A percentile compares a stretch with the other conserved stretches of the same genome.
Evolutionary conservation across 2,888 invertebrate genomes (phyloP).

Genomic region (Desoria tigrina): DNA sequence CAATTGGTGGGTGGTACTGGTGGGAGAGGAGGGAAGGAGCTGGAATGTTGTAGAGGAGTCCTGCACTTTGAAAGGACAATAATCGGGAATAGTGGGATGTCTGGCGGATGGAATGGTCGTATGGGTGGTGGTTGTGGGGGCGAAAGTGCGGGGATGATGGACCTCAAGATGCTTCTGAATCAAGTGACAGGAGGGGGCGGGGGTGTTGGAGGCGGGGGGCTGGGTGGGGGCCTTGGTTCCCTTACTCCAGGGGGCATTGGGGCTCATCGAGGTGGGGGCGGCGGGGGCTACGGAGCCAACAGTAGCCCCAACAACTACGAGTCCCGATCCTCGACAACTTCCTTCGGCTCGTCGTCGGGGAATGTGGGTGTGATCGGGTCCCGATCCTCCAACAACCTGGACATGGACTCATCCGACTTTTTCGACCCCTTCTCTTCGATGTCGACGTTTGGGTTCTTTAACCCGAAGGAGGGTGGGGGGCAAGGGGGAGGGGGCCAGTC

Average conservation of each 20-base stretch:
- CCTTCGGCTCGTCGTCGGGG: neutral
- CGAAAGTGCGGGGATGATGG: conserved; percentile 38
- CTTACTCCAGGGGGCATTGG: no score
- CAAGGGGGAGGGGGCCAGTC: conserved; percentile 25
- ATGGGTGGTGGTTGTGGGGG: no score
- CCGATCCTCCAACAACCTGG: conserved; percentile 56
- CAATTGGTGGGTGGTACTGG: no score
- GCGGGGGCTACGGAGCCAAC: conserved; percentile 21
- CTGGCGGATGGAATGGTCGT: no score
- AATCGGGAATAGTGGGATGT: no score
- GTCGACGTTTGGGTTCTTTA: conserved; percentile 52
- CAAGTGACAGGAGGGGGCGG: conserved; percentile 45
- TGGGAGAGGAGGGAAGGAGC: no score
- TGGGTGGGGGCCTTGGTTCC: conserved; percentile 23
- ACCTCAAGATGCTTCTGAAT: conserved; percentile 51
- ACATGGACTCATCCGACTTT: conserved; percentile 13
- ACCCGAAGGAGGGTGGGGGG: conserved; percentile 48
- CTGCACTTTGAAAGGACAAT: no score
- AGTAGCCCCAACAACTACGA: conserved; percentile 14
- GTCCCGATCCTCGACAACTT: neutral
- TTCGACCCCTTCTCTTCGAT: conserved; percentile 52
- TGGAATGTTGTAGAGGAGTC: no score
- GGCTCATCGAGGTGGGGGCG: conserved; percentile 27
- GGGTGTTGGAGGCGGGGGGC: conserved; percentile 1
- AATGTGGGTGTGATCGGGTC: conserved; percentile 26